phyloP scores from a whole-genome alignment of 2,888 invertebrate genomes.

The Rhamphomyia laevipes region DNA sequence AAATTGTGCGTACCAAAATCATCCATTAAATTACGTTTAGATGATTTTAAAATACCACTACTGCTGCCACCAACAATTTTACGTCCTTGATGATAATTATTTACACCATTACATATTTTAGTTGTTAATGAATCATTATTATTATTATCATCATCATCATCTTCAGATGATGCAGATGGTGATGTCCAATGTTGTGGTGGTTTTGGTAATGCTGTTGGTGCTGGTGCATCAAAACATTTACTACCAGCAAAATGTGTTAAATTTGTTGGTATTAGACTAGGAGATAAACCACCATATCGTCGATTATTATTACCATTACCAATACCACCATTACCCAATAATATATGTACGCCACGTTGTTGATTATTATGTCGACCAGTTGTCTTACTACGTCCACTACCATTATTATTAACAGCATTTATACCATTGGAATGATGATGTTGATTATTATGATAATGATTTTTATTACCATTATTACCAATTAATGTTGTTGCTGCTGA shows the following conservation, averaged over 20 bases:
- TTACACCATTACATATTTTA: background rate
- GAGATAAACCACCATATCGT: conserved; percentile 22
- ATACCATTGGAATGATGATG: conserved; percentile 14
- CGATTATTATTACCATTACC: conserved; percentile 12
- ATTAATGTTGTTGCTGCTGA: conserved; percentile 16
- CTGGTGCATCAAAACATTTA: conserved; percentile 73
- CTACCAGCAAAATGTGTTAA: conserved; percentile 52
- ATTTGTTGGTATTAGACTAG: conserved; percentile 33
- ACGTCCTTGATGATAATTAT: background rate
- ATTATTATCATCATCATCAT: conserved; percentile 10
- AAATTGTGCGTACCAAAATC: conserved; percentile 46
- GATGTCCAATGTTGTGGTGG: conserved; percentile 68
- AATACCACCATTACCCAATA: conserved; percentile 5
- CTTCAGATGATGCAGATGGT: conserved; percentile 13
- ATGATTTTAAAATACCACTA: conserved; percentile 23
- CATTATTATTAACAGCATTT: conserved; percentile 17
- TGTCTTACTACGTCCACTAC: conserved; percentile 15
- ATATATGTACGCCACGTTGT: conserved; percentile 18
- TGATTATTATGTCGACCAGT: background rate
- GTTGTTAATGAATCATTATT: background rate
- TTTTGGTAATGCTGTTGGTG: conserved; percentile 64
- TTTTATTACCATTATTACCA: conserved; percentile 10
- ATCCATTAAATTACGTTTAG: conserved; percentile 34
- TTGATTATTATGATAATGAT: background rate
- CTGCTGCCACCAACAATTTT: background rate